Evolutionary conservation across 2,888 invertebrate species (phyloP).

Genomic region (Parnassius smintheus): DNA sequence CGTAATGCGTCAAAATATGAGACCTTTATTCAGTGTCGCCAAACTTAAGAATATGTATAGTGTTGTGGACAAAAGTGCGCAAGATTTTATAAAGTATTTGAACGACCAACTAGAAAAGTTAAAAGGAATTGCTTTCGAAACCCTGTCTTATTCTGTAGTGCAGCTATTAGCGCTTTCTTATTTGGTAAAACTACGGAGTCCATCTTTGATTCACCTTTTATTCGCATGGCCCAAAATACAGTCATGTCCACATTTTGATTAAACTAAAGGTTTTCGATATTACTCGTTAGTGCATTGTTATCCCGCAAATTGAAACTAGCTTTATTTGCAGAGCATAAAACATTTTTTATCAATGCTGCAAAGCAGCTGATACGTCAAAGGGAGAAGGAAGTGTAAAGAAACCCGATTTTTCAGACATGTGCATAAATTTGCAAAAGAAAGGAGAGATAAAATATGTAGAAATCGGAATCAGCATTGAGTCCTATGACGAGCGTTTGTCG

Average conservation of each 20-base stretch:
- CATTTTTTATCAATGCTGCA: too few species aligned
- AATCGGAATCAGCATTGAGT: too few species aligned
- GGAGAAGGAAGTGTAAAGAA: too few species aligned
- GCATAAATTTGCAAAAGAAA: too few species aligned
- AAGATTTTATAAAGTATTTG: conserved; percentile 39
- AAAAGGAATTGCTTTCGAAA: conserved; percentile 32
- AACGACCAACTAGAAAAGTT: conserved; percentile 37
- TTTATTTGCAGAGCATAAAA: too few species aligned
- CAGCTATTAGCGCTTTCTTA: conserved; percentile 45
- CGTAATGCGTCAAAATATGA: conserved; percentile 46
- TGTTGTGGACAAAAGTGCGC: conserved; percentile 42
- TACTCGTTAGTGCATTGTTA: background rate
- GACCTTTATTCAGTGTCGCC: conserved; percentile 44
- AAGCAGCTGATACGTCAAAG: too few species aligned
- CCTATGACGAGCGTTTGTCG: too few species aligned
- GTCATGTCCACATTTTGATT: conserved; percentile 25
- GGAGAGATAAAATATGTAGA: too few species aligned
- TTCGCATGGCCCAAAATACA: conserved; percentile 32
- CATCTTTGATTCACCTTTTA: conserved; percentile 40
- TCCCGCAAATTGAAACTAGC: too few species aligned
- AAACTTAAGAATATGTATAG: conserved; percentile 50
- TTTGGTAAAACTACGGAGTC: conserved; percentile 27
- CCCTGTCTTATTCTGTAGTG: conserved; percentile 35
- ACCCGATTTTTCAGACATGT: too few species aligned
- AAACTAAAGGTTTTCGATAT: conserved; percentile 34